Evolutionary conservation across 2,113 vertebrate genomes (phyloP).

Genomic region (Dasyornis broadbenti): DNA sequence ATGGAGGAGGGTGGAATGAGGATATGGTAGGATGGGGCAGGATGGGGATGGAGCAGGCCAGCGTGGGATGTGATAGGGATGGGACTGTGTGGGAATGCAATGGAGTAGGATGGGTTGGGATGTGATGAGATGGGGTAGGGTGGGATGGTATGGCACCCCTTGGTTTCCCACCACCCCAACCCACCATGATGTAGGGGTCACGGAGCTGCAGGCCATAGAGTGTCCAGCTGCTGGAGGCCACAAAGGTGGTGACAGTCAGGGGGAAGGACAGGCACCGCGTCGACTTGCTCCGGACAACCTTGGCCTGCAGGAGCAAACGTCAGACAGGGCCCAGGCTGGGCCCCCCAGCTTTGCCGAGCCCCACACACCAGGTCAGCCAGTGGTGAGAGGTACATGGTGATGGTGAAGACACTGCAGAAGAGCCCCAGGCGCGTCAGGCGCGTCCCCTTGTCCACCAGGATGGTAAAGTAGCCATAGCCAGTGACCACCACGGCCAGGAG

Average conservation of each 20-base stretch:
- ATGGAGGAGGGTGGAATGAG: not conserved
- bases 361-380: conserved; percentile 83
- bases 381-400: conserved; percentile 93
- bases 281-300: conserved; percentile 78
- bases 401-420: conserved; percentile 87
- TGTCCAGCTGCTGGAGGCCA: conserved; percentile 88
- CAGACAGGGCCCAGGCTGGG: not conserved
- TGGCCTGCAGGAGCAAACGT: conserved; percentile 61
- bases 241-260: conserved; percentile 85
- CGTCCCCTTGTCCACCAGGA: conserved; percentile 49
- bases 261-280: conserved; percentile 86
- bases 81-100: too few relatives aligned
- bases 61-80: not conserved
- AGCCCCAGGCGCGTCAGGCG: conserved; percentile 82
- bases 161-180: not conserved
- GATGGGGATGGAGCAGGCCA: not conserved
- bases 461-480: conserved; percentile 80
- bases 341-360: not conserved
- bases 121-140: not conserved
- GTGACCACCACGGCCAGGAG: conserved; percentile 65
- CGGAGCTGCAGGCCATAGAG: conserved; percentile 83
- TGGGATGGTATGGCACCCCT: not conserved
- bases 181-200: conserved; percentile 85
- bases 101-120: too few relatives aligned
- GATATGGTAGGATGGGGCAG: not conserved